These are phyloP conservation scores for Leptogaster cylindrica DNA, from an alignment of 2,888 invertebrate genomes.

Conservation along the genomic window DNA sequence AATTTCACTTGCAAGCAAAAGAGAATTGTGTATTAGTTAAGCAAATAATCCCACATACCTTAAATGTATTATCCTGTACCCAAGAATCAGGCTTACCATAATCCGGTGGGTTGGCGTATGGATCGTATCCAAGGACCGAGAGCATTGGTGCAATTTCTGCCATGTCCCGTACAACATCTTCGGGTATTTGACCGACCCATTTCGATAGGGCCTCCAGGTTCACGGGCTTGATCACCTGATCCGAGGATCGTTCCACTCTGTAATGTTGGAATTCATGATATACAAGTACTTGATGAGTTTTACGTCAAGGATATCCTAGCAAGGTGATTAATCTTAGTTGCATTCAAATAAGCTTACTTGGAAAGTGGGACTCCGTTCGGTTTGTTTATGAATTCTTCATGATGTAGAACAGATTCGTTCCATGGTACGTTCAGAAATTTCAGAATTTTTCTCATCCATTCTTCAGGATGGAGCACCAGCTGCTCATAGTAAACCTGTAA, in stretches of 20 bases:
- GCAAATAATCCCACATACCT: slow-evolving; percentile 54
- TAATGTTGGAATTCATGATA: too few relatives aligned
- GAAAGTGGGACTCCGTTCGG: slow-evolving; percentile 93
- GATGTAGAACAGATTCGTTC: slow-evolving; percentile 95
- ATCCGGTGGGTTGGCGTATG: slow-evolving; percentile 92
- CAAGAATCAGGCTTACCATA: slow-evolving; percentile 85
- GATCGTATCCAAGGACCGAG: slow-evolving; percentile 91
- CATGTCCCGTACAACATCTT: slow-evolving; percentile 92
- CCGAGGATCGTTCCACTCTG: slow-evolving; percentile 96
- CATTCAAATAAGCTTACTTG: slow-evolving; percentile 74
- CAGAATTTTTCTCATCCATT: slow-evolving; percentile 87
- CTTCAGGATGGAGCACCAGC: slow-evolving; percentile 90
- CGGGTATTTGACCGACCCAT: slow-evolving; percentile 89
- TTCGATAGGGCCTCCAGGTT: slow-evolving; percentile 94
- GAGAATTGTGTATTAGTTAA: slow-evolving; percentile 41
- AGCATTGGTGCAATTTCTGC: slow-evolving; percentile 94
- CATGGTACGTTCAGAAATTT: slow-evolving; percentile 90
- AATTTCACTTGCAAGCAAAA: slow-evolving; percentile 39
- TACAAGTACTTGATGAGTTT: too few relatives aligned
- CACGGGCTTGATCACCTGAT: slow-evolving; percentile 98
- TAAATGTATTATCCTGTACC: slow-evolving; percentile 72
- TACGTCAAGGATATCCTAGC: not conserved
- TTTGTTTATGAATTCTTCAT: slow-evolving; percentile 96
- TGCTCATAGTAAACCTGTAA: slow-evolving; percentile 92
- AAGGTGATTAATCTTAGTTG: slow-evolving; percentile 12